Conservation (phyloP, 37 sponge, comb jelly and placozoan species). For the Theonella swinhoei region DNA sequence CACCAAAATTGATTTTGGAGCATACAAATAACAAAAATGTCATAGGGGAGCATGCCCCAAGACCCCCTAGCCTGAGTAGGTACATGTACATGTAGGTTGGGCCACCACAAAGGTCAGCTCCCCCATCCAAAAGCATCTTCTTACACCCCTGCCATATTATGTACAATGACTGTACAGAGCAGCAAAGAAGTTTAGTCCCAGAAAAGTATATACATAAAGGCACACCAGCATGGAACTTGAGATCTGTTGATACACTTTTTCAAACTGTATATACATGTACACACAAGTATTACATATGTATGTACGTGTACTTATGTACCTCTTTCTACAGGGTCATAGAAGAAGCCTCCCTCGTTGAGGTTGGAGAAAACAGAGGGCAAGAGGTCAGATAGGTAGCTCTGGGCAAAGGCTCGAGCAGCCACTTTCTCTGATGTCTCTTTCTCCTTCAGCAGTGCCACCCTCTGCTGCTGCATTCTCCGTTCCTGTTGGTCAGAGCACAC, state of each 20-base stretch:
- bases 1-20: too few species aligned
- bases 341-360: conserved; percentile 89
- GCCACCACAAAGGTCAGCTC: too few species aligned
- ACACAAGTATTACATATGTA: neutral
- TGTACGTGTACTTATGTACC: conserved; percentile 20
- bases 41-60: too few species aligned
- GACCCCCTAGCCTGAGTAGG: too few species aligned
- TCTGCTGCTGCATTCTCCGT: conserved; percentile 87
- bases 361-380: conserved; percentile 95
- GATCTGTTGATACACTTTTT: neutral
- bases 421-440: conserved; percentile 95
- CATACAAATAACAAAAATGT: too few species aligned
- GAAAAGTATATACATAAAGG: too few species aligned
- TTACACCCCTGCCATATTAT: neutral
- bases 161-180: too few species aligned
- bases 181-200: too few species aligned
- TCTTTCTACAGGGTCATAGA: conserved; percentile 93
- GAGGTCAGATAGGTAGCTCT: conserved; percentile 93
- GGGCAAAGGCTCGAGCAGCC: conserved; percentile 97
- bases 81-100: too few species aligned
- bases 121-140: too few species aligned
- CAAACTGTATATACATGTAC: neutral
- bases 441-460: conserved; percentile 87
- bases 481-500: too few species aligned
- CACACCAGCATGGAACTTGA: neutral